Evolutionary conservation across 2,797 vertebrate genomes (phyloP), one percentile per base, ranked within the genome.

Genomic region (Knipowitschia caucasica): DNA sequence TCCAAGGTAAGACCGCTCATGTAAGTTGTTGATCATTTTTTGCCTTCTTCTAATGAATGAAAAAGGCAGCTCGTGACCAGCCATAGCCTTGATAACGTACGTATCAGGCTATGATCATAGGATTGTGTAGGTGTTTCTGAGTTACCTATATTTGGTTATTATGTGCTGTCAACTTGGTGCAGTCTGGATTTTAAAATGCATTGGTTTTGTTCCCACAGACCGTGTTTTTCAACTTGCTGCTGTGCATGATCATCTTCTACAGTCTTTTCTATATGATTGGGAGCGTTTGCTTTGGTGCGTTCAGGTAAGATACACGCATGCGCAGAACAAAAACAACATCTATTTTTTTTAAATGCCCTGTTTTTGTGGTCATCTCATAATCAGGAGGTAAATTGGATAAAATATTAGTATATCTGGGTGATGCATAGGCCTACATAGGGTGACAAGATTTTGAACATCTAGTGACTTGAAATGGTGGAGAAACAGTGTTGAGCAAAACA

Each of bases 221-320:
- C 18, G 85, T 91, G 59, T 44, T 89, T 44, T 44, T 77, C 65
- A 85, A 88, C 29, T 69, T 90, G 51, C 71, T 86, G 56, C 74
- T 88, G n/a, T 90, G 90, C 53, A 62, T 90, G 52, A 11, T 87
- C 49, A 83, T 89, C 77, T 92, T 92, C 75, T 91, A 89, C 77
- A 83, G 85, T 17, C 67, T 90, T 14, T 90, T 90, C 69, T 91
- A 89, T 67, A 90, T 91, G 86, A 88, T 88, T 8, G 87, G 76
- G 12, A 90, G 90, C 20, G 79, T 91, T 50, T 90, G 86, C 50
- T 90, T 89, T 31, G 88, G 89, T 43, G 84, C 82, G 35, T 91
- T 92, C 83, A 90, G 84, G 91, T 90, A 67, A 81, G 80, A 39
- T 23, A 15, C 20, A 39, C 64, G 53, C 70, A 73, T 59, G 61